A percentile compares a stretch with the other conserved stretches of the same genome.
phyloP scores from a whole-genome alignment of 2,888 invertebrate genomes.

The Tenthredo amoena region DNA sequence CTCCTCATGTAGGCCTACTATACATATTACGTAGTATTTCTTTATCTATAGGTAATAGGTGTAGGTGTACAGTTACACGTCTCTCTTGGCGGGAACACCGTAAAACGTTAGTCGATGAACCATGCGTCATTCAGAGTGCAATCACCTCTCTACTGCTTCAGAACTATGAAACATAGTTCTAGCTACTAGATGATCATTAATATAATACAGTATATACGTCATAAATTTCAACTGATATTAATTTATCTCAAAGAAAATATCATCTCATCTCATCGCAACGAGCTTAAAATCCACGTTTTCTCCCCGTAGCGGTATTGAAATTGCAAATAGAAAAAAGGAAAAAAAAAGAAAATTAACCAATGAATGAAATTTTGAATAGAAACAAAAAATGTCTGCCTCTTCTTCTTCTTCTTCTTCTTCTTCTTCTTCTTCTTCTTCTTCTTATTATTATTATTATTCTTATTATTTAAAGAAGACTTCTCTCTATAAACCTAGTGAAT shows the following conservation, averaged over 20 bases:
- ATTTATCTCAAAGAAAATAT: background rate
- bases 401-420: too few relatives aligned
- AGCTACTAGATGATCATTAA: slow-evolving; percentile 2
- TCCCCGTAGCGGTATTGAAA: too few relatives aligned
- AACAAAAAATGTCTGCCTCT: background rate
- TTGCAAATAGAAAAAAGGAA: background rate
- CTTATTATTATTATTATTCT: background rate
- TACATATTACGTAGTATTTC: background rate
- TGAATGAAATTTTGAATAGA: background rate
- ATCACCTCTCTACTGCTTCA: slow-evolving; percentile 25
- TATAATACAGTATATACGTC: background rate
- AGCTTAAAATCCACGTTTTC: too few relatives aligned
- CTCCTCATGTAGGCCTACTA: background rate
- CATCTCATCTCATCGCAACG: background rate
- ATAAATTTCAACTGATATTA: too few relatives aligned
- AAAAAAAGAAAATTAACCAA: background rate
- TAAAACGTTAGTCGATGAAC: slow-evolving; percentile 22
- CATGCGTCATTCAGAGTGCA: slow-evolving; percentile 44
- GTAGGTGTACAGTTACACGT: slow-evolving; percentile 21
- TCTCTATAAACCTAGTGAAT: slow-evolving; percentile 1
- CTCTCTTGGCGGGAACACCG: slow-evolving; percentile 27
- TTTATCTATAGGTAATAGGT: slow-evolving; percentile 2
- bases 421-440: background rate
- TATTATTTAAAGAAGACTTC: background rate
- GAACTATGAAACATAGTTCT: background rate